Percentiles rank a stretch among this genome's conserved stretches.
Conservation (phyloP, 2,113 vertebrate genomes). For the Macrotis lagotis region DNA sequence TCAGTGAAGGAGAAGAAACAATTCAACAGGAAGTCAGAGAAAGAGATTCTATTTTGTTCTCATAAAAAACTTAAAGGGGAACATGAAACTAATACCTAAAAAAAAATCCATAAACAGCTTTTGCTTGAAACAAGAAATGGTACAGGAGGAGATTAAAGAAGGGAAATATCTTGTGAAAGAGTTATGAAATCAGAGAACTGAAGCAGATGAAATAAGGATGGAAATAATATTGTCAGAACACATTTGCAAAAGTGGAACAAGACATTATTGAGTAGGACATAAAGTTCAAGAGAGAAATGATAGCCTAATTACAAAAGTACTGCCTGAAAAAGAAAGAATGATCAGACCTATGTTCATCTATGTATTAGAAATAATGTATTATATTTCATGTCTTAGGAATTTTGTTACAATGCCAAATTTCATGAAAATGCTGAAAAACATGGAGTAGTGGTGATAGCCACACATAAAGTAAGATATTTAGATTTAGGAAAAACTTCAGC, state of each 20-base stretch:
- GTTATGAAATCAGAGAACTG: background rate
- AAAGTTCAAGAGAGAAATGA: conserved; percentile 20
- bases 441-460: background rate
- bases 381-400: background rate
- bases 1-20: no score
- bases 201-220: background rate
- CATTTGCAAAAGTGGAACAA: background rate
- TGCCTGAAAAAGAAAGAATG: background rate
- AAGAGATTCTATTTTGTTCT: background rate
- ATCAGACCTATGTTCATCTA: background rate
- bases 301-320: conserved; percentile 22
- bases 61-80: background rate
- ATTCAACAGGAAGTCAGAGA: background rate
- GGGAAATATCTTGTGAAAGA: background rate
- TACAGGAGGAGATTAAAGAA: background rate
- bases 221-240: background rate
- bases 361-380: background rate
- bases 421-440: background rate
- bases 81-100: background rate
- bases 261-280: background rate
- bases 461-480: background rate
- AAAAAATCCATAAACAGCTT: background rate
- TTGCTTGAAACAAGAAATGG: background rate
- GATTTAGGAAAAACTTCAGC: background rate
- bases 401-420: background rate